phyloP scores from a whole-genome alignment of 2,113 vertebrate species.

The Aramus guarauna region DNA sequence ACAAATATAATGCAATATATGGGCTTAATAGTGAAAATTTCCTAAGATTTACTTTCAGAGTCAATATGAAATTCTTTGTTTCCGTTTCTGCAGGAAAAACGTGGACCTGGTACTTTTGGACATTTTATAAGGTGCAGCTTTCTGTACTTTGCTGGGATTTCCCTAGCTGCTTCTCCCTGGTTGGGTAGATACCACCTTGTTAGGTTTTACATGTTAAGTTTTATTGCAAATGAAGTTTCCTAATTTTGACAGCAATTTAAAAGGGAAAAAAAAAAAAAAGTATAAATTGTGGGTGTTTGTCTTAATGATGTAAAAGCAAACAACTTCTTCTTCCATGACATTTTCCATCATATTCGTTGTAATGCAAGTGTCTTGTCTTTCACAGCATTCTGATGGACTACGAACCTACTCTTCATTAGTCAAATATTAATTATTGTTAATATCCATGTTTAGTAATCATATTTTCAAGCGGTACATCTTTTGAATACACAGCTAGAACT shows the following conservation, averaged over 20 bases:
- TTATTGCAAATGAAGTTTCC: neutral
- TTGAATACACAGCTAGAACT: neutral
- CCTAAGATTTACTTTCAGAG: neutral
- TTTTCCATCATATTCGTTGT: neutral
- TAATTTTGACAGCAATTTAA: neutral
- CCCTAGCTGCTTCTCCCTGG: neutral
- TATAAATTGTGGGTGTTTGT: neutral
- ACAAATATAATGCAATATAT: neutral
- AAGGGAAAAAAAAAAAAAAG: neutral
- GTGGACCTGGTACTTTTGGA: neutral
- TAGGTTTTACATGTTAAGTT: neutral
- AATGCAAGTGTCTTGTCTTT: neutral
- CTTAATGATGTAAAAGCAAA: neutral
- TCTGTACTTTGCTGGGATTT: neutral
- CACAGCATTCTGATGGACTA: neutral
- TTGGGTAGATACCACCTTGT: neutral
- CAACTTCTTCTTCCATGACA: neutral
- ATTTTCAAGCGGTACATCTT: neutral
- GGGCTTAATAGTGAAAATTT: neutral
- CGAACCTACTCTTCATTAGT: neutral
- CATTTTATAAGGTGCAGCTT: neutral
- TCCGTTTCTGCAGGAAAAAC: neutral
- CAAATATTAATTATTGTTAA: neutral
- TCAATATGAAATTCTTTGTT: neutral
- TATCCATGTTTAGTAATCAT: neutral